Evolutionary conservation across 1,140 invertebrate genomes (phyloP), one percentile per base, ranked within the genome.

Genomic region (Lineus longissimus): DNA sequence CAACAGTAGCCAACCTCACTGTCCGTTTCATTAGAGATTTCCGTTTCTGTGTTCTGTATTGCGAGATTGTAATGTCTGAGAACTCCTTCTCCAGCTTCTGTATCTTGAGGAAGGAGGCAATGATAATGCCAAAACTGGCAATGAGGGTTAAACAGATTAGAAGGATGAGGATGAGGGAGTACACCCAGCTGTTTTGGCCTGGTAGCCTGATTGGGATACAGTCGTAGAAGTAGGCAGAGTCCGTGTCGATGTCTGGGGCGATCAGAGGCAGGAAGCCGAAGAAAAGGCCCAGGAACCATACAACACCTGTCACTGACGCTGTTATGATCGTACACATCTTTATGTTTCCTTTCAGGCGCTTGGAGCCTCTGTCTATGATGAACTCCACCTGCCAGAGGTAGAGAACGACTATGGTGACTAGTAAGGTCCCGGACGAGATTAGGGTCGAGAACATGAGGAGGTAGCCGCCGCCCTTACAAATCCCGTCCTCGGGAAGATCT

Each of bases 161-260:
- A 36, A 36, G 33, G 15, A 36, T 36, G 33, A 23, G 47, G 25
- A n/a, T 23, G n/a, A 51, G 25, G n/a, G 47, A 51, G 47, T 51
- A 51, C 4, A 19, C 47, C 47, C 47, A 51, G 47, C 25, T 27
- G 47, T 51, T n/a, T n/a, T 51, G 19, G 4, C 47, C 47, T 9
- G 47, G 47, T 4, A 51, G n/a, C n/a, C 47, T 19, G n/a, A 51
- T 4, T n/a, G 47, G 47, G 47, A 51, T 51, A 51, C 47, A 51
- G 19, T 9, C n/a, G 47, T 51, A 51, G n/a, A 19, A 23, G n/a
- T 51, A 51, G 4, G 47, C 6, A 4, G 25, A 6, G 4, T 27
- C 47, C 9, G 47, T 7, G 25, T 51, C 47, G 9, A 51, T 51
- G n/a, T 51, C 47, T 4, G 47, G 4, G n/a, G 47, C 47, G 9